These are phyloP conservation scores for Conchocele bisecta DNA, from an alignment of 2,888 invertebrate species.

Conservation along the genomic window DNA sequence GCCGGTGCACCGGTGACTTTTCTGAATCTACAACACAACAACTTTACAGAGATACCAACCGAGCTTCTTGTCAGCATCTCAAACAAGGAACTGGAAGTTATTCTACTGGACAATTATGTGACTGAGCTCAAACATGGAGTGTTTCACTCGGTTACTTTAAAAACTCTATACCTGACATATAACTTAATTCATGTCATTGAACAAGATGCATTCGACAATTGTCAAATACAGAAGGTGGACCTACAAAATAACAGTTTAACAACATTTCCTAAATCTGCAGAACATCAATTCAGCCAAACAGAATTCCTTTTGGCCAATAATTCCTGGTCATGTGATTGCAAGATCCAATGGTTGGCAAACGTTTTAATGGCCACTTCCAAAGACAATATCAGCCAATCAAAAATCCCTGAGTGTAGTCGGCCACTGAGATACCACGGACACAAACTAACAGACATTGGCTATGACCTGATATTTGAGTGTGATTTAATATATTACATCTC, in stretches of 20 bases:
- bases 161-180: constrained; percentile 53
- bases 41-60: constrained; percentile 52
- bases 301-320: constrained; percentile 49
- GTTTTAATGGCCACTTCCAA: constrained; percentile 32
- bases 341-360: constrained; percentile 63
- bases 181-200: constrained; percentile 54
- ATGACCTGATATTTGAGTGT: constrained; percentile 49
- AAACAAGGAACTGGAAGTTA: constrained; percentile 35
- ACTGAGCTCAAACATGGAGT: constrained; percentile 29
- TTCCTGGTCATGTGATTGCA: constrained; percentile 69
- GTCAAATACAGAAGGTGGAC: constrained; percentile 54
- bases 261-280: constrained; percentile 56
- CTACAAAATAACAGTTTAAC: constrained; percentile 53
- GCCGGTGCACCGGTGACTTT: constrained; percentile 48
- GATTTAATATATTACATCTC: neutral
- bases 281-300: constrained; percentile 48
- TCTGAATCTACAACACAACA: constrained; percentile 62
- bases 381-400: neutral
- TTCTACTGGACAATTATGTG: constrained; percentile 57
- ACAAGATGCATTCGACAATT: constrained; percentile 56
- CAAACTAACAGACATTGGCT: constrained; percentile 34
- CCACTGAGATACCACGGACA: constrained; percentile 45
- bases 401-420: constrained; percentile 55
- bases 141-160: constrained; percentile 44
- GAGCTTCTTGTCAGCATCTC: constrained; percentile 49